Percentiles rank a stretch among this genome's conserved stretches.
phyloP scores from a whole-genome alignment of 2,797 vertebrate genomes.

The Pangasius macronema region DNA sequence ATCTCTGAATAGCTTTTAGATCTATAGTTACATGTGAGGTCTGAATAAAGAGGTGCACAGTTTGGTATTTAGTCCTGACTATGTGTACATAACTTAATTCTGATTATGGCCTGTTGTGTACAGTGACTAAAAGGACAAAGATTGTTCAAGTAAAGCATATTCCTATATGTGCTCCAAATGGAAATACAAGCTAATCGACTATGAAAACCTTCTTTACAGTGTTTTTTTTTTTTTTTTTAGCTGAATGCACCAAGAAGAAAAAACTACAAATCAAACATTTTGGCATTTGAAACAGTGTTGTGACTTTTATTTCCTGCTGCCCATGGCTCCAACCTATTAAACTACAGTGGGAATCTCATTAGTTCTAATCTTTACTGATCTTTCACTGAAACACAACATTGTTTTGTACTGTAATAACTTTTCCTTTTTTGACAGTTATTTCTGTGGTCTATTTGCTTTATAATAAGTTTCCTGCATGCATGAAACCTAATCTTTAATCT shows the following conservation, averaged over 20 bases:
- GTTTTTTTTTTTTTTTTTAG: background rate
- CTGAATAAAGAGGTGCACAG: background rate
- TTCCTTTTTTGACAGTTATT: background rate
- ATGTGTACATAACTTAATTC: background rate
- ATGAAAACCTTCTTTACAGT: background rate
- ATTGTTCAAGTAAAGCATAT: background rate
- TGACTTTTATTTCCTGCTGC: background rate
- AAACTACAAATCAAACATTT: background rate
- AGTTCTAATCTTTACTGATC: background rate
- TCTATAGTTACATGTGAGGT: background rate
- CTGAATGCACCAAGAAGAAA: background rate
- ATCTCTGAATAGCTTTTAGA: background rate
- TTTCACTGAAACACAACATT: background rate
- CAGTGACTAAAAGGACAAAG: background rate
- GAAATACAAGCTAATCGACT: background rate
- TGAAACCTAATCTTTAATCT: background rate
- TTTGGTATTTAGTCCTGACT: background rate
- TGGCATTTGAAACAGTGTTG: background rate
- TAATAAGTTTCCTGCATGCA: background rate
- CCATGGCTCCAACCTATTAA: background rate
- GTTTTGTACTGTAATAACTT: background rate
- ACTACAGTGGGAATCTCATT: background rate
- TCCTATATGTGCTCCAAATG: background rate
- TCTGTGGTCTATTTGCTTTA: background rate
- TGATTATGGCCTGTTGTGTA: background rate